These are phyloP conservation scores for Diceros bicornis DNA, from an alignment of 2,797 vertebrate species.

Conservation along the genomic window DNA sequence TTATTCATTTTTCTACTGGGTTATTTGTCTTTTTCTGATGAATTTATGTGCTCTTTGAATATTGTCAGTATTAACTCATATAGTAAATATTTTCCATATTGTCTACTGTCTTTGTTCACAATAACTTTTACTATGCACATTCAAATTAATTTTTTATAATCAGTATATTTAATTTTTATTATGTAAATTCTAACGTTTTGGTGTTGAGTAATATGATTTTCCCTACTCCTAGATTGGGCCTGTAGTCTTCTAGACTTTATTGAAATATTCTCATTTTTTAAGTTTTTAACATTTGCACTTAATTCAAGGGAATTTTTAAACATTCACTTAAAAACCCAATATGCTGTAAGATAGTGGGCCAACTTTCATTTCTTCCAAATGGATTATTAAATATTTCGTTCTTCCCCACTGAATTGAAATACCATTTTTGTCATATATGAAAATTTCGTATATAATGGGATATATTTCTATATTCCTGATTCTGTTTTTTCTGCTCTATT, in stretches of 20 bases:
- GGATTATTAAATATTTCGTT: not conserved
- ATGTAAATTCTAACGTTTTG: not conserved
- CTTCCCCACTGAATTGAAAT: not conserved
- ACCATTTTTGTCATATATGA: not conserved
- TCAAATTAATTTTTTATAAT: not conserved
- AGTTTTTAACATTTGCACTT: not conserved
- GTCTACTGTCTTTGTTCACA: not conserved
- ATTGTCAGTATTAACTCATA: too few species aligned
- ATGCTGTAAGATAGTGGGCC: not conserved
- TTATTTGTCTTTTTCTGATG: not conserved
- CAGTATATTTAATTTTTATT: not conserved
- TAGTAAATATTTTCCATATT: not conserved
- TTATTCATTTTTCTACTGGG: too few species aligned
- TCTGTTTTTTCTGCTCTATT: not conserved
- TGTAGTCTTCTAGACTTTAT: not conserved
- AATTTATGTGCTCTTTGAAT: too few species aligned
- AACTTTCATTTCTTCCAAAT: not conserved
- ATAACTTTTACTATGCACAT: not conserved
- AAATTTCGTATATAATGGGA: not conserved
- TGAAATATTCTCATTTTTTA: not conserved
- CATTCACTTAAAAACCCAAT: not conserved
- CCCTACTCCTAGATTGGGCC: not conserved
- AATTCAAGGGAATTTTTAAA: not conserved
- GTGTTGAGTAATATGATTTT: not conserved
- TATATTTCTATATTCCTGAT: not conserved